Evolutionary conservation across 53 echinoderm and acorn worm genomes (phyloP).

Genomic region (Henricia sp.): DNA sequence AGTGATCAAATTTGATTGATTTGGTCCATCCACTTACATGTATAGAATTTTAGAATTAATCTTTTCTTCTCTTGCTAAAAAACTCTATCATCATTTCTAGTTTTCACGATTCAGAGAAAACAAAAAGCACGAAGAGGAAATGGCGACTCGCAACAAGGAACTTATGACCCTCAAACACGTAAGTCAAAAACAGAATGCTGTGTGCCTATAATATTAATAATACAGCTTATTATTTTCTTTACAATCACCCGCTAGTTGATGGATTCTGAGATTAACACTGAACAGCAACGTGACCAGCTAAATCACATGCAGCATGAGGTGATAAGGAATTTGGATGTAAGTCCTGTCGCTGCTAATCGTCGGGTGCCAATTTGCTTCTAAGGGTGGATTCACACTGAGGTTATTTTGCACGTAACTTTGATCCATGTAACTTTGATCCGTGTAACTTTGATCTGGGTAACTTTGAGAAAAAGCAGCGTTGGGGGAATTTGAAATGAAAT

Average conservation of each 20-base stretch:
- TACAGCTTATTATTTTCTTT: slow-evolving; percentile 10
- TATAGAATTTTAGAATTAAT: too few relatives aligned
- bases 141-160: slow-evolving; percentile 84
- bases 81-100: slow-evolving; percentile 30
- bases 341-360: neutral
- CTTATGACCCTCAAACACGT: slow-evolving; percentile 89
- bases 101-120: slow-evolving; percentile 93
- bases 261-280: slow-evolving; percentile 21
- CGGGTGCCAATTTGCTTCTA: neutral
- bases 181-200: slow-evolving; percentile 62
- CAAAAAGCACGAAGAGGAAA: slow-evolving; percentile 96
- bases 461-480: too few relatives aligned
- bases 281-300: slow-evolving; percentile 5
- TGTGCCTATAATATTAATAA: neutral
- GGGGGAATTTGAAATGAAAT: too few relatives aligned
- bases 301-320: slow-evolving; percentile 9
- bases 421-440: too few relatives aligned
- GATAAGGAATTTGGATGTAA: slow-evolving; percentile 26
- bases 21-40: too few relatives aligned
- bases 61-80: neutral
- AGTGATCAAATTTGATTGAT: too few relatives aligned
- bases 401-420: too few relatives aligned
- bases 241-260: slow-evolving; percentile 55
- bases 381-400: too few relatives aligned
- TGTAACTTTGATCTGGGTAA: too few relatives aligned